Conservation (phyloP, 1,140 invertebrate species). For the Argopecten irradians region DNA sequence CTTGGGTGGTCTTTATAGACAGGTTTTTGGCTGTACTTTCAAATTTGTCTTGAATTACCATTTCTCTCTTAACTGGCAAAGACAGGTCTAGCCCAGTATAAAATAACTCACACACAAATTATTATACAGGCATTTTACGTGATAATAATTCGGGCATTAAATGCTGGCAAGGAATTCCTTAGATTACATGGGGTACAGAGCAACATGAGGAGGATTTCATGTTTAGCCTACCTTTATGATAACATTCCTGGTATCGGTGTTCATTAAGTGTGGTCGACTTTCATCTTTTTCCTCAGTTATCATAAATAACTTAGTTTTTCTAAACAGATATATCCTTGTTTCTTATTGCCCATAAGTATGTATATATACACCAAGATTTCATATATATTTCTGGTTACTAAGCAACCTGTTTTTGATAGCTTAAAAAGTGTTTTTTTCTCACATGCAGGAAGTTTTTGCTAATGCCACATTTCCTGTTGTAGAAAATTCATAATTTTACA, state of each 20-base stretch:
- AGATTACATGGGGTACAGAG: background rate
- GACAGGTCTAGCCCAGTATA: no score
- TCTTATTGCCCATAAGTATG: background rate
- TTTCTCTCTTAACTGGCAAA: background rate
- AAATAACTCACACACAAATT: background rate
- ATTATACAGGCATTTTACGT: background rate
- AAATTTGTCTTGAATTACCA: background rate
- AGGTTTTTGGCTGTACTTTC: no score
- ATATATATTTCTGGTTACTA: background rate
- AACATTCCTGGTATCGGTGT: conserved; percentile 4
- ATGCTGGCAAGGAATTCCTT: background rate
- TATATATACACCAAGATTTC: background rate
- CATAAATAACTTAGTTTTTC: background rate
- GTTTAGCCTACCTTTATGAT: background rate
- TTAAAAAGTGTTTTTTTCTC: background rate
- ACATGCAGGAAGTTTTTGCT: background rate
- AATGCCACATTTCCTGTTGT: background rate
- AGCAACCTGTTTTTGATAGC: background rate
- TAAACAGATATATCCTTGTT: background rate
- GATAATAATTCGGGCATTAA: background rate
- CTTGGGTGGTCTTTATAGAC: no score
- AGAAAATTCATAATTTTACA: background rate
- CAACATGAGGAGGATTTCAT: background rate
- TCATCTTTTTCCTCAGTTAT: background rate
- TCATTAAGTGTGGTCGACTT: conserved; percentile 21